Base-by-base conservation (phyloP, 2,113 vertebrate species). In the Hipposideros armiger region DNA sequence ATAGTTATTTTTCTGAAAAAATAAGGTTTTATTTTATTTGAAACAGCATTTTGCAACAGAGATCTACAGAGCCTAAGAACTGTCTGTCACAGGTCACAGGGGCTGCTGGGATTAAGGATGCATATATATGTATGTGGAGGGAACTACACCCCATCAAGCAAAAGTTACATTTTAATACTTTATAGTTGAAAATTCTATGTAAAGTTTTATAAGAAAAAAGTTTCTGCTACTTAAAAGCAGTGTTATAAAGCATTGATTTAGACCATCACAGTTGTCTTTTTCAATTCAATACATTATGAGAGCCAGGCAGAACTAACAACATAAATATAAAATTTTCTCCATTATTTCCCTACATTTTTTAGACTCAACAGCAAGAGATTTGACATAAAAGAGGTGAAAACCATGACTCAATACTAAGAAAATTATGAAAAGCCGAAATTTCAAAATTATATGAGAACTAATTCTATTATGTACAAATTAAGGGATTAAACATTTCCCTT, bases 301-400 rank as follows among this genome's bases (percentile, higher is more conserved):
- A 32, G 30, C 52, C 16, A 67, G 50, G 80, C 2, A 69, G 45
- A 87, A 86, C 92, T 56, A 93, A 52, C 17, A 70, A 82, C 24
- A 90, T 17, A 78, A 50, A 83, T 81, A 54, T 54, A 91, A 88
- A 56, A 81, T 64, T 30, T 62, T 89, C 42, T 91, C 67, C 64
- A 78, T 82, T 87, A 89, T 58, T 45, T 72, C 8, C 10, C 9
- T 56, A 42, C 45, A 54, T 81, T 70, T 54, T 91, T 78, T 66
- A 90, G 5, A 83, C 17, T 85, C 28, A 73, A 62, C 4, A 81
- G 24, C 52, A 94, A 86, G 66, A 62, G 10, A 87, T 67, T 47
- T 96, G 66, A 96, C 56, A 77, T 52, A 52, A 52, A 95, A 58
- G 42, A 80, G 26, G 58, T 70, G 16, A 64, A 91, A 93, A 60